These are phyloP conservation scores for Cassiopea xamachana DNA, from an alignment of 30 jellyfish, hydroid and myxozoan genomes.

Conservation along the genomic window DNA sequence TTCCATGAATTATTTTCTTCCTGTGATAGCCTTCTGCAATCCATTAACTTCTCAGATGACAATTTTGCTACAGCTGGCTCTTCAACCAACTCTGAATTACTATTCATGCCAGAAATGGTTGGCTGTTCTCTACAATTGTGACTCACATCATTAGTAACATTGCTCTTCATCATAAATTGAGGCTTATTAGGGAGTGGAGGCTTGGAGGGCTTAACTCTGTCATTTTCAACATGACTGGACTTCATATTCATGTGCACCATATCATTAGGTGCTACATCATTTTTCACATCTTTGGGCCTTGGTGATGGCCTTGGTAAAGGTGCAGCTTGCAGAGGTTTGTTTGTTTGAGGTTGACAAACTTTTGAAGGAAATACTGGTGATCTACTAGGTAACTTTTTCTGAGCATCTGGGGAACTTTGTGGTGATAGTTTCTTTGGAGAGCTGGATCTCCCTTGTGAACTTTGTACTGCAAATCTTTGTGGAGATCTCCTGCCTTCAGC, in stretches of 20 bases:
- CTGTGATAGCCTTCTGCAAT: neutral
- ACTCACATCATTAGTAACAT: slow-evolving; percentile 23
- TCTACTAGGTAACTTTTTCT: neutral
- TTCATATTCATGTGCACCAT: neutral
- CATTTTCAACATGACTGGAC: neutral
- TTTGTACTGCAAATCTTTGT: neutral
- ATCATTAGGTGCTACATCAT: neutral
- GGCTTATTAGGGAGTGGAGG: slow-evolving; percentile 65
- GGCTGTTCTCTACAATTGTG: slow-evolving; percentile 45
- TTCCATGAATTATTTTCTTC: slow-evolving; percentile 13
- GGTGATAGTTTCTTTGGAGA: neutral
- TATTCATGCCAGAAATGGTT: neutral
- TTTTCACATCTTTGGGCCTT: neutral
- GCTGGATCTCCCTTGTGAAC: slow-evolving; percentile 9
- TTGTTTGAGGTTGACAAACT: neutral
- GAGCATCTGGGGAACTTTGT: neutral
- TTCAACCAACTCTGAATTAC: slow-evolving; percentile 13
- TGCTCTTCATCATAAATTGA: neutral
- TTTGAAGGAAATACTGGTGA: neutral
- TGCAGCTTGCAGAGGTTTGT: neutral
- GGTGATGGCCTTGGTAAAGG: slow-evolving; percentile 57
- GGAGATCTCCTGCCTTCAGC: slow-evolving; percentile 4
- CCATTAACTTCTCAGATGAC: slow-evolving; percentile 34
- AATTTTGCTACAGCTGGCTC: neutral
- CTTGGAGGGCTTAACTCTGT: neutral